Conservation (phyloP, 1,140 invertebrate genomes). For the Cotesia typhae region DNA sequence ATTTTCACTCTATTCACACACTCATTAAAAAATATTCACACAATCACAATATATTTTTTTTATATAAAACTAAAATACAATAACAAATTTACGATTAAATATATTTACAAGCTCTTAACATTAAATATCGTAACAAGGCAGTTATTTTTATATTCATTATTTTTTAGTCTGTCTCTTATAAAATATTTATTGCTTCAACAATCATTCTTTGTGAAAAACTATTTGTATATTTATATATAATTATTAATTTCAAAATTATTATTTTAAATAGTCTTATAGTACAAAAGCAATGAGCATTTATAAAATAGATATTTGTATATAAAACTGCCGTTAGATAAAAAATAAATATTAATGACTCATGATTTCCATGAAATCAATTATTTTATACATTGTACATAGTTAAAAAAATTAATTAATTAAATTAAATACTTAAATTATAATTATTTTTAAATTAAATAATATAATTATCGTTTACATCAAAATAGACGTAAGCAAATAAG, state of each 20-base stretch:
- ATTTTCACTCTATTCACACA: constrained; percentile 8
- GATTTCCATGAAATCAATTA: constrained; percentile 17
- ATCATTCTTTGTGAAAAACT: background rate
- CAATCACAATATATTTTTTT: constrained; percentile 37
- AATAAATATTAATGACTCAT: constrained; percentile 40
- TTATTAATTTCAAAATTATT: constrained; percentile 7
- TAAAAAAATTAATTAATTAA: background rate
- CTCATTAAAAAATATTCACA: constrained; percentile 5
- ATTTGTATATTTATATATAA: too few species aligned
- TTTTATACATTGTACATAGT: background rate
- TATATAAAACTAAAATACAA: constrained; percentile 22
- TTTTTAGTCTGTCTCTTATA: background rate
- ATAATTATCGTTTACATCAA: constrained; percentile 2
- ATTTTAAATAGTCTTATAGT: background rate
- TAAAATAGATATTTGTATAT: background rate
- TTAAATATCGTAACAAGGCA: constrained; percentile 24
- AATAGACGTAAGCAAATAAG: background rate
- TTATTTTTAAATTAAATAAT: background rate
- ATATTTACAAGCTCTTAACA: constrained; percentile 30
- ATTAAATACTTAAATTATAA: constrained; percentile 5
- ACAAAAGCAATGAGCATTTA: background rate
- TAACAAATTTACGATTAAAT: constrained; percentile 36
- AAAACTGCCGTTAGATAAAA: constrained; percentile 4
- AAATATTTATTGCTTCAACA: constrained; percentile 8
- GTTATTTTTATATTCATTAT: background rate